These are phyloP conservation scores for Lochmaea crataegi DNA, from an alignment of 2,888 invertebrate genomes.

Conservation along the genomic window DNA sequence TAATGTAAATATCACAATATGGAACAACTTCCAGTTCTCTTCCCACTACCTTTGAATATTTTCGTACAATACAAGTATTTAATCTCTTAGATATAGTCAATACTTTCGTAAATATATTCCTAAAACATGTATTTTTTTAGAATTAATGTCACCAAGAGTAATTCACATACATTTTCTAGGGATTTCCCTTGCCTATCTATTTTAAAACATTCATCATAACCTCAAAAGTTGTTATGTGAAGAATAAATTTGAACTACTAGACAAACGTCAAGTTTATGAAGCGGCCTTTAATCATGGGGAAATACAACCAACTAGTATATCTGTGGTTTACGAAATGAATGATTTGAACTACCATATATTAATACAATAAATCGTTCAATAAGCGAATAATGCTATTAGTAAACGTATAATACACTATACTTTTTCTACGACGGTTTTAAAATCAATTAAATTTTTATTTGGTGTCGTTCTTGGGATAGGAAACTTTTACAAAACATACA, in stretches of 20 bases:
- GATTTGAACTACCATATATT: too few species aligned
- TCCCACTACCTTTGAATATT: slow-evolving; percentile 39
- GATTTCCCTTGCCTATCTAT: background rate
- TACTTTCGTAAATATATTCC: slow-evolving; percentile 24
- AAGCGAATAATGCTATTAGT: too few species aligned
- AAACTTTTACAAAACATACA: too few species aligned
- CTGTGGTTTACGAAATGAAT: too few species aligned
- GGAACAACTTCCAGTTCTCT: slow-evolving; percentile 52
- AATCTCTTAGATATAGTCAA: slow-evolving; percentile 12
- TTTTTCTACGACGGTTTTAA: too few species aligned
- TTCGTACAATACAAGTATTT: slow-evolving; percentile 17
- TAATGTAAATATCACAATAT: slow-evolving; percentile 57
- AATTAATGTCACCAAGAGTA: background rate
- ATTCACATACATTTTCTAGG: background rate
- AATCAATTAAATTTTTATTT: too few species aligned
- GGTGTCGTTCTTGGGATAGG: too few species aligned
- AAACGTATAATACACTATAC: too few species aligned
- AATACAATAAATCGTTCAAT: too few species aligned
- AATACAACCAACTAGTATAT: too few species aligned
- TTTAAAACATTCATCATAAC: background rate
- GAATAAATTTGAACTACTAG: background rate
- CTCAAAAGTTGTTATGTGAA: background rate
- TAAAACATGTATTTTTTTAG: slow-evolving; percentile 18
- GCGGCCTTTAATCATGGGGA: too few species aligned
- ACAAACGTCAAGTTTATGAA: too few species aligned